A percentile compares a stretch with the other conserved stretches of the same genome.
Evolutionary conservation across 2,113 vertebrate species (phyloP).

Genomic region (Procavia capensis): DNA sequence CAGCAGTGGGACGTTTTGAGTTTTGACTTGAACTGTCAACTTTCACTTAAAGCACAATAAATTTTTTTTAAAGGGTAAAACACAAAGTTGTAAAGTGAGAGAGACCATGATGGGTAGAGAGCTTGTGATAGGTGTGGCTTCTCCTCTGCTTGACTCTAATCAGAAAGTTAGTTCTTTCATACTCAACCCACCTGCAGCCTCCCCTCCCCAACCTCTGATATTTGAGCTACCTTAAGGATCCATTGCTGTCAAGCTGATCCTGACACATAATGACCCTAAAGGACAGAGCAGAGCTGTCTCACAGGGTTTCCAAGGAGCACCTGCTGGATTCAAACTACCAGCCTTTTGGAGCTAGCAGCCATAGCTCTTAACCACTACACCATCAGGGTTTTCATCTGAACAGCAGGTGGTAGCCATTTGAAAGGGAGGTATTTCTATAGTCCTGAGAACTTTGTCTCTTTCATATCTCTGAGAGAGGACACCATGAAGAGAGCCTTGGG

Average conservation of each 20-base stretch:
- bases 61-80: background rate
- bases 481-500: background rate
- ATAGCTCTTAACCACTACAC: too few relatives aligned
- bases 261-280: too few relatives aligned
- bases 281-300: too few relatives aligned
- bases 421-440: background rate
- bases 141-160: background rate
- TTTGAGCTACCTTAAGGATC: background rate
- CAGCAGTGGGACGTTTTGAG: too few relatives aligned
- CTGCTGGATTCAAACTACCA: too few relatives aligned
- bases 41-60: too few relatives aligned
- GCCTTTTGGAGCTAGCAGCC: too few relatives aligned
- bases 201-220: background rate
- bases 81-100: background rate
- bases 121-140: background rate
- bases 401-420: background rate
- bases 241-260: too few relatives aligned
- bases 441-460: background rate
- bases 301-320: too few relatives aligned
- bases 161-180: conserved; percentile 5
- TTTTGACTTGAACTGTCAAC: too few relatives aligned
- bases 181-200: background rate
- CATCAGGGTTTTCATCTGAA: too few relatives aligned
- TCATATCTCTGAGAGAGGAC: background rate
- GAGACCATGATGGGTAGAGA: background rate